Conservation (phyloP, 2,113 vertebrate genomes). For the Megaceryle torquata region DNA sequence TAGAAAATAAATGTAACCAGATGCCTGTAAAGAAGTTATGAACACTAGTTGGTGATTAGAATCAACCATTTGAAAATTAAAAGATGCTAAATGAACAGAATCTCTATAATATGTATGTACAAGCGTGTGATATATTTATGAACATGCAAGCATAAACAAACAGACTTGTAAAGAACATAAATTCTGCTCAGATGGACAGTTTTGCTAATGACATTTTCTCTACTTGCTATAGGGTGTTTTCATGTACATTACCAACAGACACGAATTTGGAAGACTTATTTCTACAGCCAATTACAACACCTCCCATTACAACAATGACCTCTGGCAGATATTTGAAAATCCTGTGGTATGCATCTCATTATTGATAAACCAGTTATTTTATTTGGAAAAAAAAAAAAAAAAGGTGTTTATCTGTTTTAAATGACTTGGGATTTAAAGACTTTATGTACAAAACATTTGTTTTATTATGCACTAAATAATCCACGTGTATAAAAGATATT, state of each 20-base stretch:
- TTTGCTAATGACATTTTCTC: conserved; percentile 67
- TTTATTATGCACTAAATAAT: background rate
- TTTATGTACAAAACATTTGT: background rate
- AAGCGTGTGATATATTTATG: background rate
- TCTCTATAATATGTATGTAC: background rate
- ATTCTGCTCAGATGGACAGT: background rate
- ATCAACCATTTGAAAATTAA: background rate
- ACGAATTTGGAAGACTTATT: conserved; percentile 94
- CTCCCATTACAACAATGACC: conserved; percentile 92
- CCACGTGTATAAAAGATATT: background rate
- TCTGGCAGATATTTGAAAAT: conserved; percentile 99
- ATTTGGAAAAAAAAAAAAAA: background rate
- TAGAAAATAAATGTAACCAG: background rate
- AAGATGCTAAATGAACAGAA: background rate
- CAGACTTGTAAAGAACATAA: background rate
- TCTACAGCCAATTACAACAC: conserved; percentile 96
- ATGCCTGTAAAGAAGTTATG: background rate
- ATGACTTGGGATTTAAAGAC: background rate
- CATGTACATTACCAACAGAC: conserved; percentile 96
- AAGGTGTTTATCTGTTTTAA: background rate
- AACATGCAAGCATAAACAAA: background rate
- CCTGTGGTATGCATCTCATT: conserved; percentile 86
- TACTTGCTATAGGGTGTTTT: conserved; percentile 87
- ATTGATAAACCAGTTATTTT: background rate
- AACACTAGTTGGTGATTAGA: background rate